These are phyloP conservation scores for Porites australiensis DNA, from an alignment of 64 coral and sea anemone genomes.

Conservation along the genomic window DNA sequence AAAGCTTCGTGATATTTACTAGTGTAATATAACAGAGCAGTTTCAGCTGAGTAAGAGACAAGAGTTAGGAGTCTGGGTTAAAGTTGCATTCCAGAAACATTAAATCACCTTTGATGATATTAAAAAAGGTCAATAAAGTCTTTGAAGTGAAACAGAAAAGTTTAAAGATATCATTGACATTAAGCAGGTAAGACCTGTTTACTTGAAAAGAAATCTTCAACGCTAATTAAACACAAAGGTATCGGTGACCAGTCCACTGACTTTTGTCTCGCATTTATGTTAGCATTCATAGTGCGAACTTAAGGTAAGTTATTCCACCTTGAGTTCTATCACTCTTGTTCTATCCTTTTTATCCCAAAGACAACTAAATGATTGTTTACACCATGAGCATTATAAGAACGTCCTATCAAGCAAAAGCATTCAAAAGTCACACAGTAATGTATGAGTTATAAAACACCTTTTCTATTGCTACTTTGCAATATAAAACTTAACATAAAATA, in stretches of 20 bases:
- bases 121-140: background rate
- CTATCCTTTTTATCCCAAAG: no score
- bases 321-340: no score
- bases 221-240: background rate
- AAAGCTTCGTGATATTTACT: background rate
- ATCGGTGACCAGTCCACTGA: background rate
- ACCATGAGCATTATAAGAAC: no score
- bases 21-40: slow-evolving; percentile 24
- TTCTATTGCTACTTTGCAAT: no score
- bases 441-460: no score
- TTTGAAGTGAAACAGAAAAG: background rate
- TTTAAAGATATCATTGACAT: background rate
- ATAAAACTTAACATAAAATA: no score
- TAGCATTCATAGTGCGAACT: no score
- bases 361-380: no score
- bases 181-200: background rate
- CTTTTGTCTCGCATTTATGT: background rate
- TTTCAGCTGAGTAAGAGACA: background rate
- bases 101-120: background rate
- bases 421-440: no score
- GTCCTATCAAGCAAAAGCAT: no score
- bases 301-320: no score
- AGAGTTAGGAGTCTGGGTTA: slow-evolving; percentile 43
- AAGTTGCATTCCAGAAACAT: slow-evolving; percentile 62
- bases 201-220: background rate